Evolutionary conservation across 1,140 invertebrate genomes (phyloP), one percentile per base, ranked within the genome.

Genomic region (Trinorchestia longiramus): DNA sequence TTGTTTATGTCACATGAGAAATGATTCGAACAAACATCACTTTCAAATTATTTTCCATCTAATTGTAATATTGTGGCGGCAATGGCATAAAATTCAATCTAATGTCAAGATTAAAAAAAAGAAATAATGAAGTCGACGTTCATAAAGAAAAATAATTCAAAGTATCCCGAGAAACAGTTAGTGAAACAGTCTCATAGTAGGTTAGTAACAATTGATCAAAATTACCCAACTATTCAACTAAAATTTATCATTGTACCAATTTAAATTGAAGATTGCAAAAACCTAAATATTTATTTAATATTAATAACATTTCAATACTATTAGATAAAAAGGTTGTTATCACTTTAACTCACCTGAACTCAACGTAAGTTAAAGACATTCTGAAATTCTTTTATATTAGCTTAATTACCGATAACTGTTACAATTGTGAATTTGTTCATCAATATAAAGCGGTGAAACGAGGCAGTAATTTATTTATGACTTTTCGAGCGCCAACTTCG

Each of bases 321-420:
- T 36, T 3, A 77, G 62, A 36, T 3, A 77, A 77, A 36, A 15
- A 3, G 28, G 1, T 77, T 77, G 15, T 77, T 77, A 36, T 77
- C 36, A 36, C 36, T 90, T 4, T 36, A 43, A 90, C 92, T 94
- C 43, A 94, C 92, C 92, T 94, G 92, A 94, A 94, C 40, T 94
- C 92, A 43, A 43, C 92, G 43, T 94, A 94, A 36, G 92, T 94
- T 11, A 44, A 23, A 94, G 92, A 15, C 92, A 94, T 94, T 45
- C 4, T 94, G 40, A 11, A 11, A 41, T 91, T 91, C 88, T 91
- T 43, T 91, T 91, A 91, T 91, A 19, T 44, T 17, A 42, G 0
- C 28, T 43, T 41, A 91, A 91, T 91, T 42, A 91, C 19, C 6
- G 19, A 53, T n/a, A n/a, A n/a, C n/a, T n/a, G n/a, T n/a, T n/a